A percentile compares a stretch with the other conserved stretches of the same genome.
phyloP scores from a whole-genome alignment of 2,797 vertebrate species.

The Rhinoraja longicauda region DNA sequence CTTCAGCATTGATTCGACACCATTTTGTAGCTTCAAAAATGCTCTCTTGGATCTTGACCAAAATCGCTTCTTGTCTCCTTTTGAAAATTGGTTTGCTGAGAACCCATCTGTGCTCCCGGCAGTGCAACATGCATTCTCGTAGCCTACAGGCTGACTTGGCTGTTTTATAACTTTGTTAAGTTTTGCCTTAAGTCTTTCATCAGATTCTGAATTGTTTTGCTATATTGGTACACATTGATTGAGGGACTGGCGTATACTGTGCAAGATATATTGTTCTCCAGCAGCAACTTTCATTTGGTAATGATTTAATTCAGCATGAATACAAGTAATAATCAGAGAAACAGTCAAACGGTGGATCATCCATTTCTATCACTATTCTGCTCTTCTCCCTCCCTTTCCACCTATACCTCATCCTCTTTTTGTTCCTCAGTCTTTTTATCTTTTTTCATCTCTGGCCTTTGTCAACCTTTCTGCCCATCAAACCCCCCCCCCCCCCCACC shows the following conservation, averaged over 20 bases:
- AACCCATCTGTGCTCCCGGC: background rate
- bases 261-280: background rate
- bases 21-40: background rate
- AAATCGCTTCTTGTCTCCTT: background rate
- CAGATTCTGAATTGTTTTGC: constrained; percentile 7
- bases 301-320: background rate
- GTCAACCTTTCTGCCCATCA: too few species aligned
- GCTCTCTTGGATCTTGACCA: constrained; percentile 17
- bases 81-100: background rate
- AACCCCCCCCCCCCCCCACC: too few species aligned
- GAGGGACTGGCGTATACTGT: background rate
- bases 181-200: background rate
- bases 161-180: background rate
- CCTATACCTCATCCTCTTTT: too few species aligned
- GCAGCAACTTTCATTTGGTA: background rate
- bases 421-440: too few species aligned
- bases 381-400: too few species aligned
- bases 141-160: background rate
- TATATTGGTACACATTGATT: background rate
- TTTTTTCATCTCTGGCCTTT: too few species aligned
- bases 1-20: background rate
- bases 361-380: too few species aligned
- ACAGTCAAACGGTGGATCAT: too few species aligned
- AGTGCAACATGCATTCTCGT: background rate
- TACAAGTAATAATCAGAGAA: background rate